These are phyloP conservation scores for Hucho hucho DNA, from an alignment of 2,113 vertebrate genomes.

Conservation along the genomic window DNA sequence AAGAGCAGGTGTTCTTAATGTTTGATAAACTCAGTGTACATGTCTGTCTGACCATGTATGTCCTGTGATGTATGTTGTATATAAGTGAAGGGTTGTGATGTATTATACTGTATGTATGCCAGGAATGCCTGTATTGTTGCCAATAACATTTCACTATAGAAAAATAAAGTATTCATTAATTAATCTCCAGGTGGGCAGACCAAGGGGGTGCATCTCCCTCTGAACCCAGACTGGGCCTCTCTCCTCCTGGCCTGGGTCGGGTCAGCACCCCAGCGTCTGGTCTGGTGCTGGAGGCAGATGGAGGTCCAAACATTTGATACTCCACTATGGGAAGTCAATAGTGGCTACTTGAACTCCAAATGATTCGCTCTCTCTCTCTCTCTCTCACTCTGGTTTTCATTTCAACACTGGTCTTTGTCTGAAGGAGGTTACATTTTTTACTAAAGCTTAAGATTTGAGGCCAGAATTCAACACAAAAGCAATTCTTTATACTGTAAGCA, in stretches of 20 bases:
- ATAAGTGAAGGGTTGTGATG: no score
- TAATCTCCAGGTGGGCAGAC: background rate
- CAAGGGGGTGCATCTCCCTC: background rate
- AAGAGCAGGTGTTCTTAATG: no score
- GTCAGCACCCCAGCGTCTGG: slow-evolving; percentile 21
- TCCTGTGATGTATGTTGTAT: no score
- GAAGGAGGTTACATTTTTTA: no score
- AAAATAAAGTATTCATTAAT: no score
- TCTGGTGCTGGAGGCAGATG: background rate
- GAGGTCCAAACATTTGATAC: slow-evolving; percentile 18
- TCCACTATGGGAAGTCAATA: background rate
- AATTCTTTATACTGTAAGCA: no score
- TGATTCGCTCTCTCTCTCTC: background rate
- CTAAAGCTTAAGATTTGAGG: background rate
- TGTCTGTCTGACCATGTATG: no score
- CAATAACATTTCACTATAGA: no score
- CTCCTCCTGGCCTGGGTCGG: background rate
- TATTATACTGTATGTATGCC: no score
- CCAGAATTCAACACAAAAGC: background rate
- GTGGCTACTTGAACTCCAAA: slow-evolving; percentile 26
- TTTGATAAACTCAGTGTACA: no score
- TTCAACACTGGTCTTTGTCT: background rate
- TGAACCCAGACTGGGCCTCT: background rate
- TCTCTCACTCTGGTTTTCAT: background rate
- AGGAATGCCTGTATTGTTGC: no score